phyloP scores from a whole-genome alignment of 2,113 vertebrate genomes.

The Megaceryle maxima region DNA sequence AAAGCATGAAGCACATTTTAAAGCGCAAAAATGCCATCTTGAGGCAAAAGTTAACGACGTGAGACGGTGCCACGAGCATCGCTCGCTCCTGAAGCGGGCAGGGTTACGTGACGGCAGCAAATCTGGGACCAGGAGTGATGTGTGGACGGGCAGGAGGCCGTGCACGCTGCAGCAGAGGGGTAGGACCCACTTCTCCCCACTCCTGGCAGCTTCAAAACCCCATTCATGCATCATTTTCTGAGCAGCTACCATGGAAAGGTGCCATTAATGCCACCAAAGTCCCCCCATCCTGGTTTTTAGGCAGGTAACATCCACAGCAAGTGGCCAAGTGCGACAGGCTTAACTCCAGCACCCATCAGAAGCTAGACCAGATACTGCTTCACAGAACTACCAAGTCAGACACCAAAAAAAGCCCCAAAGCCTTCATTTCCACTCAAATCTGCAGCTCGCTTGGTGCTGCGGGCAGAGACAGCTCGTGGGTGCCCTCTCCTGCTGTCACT shows the following conservation, averaged over 20 bases:
- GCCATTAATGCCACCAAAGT: not conserved
- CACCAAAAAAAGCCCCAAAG: accelerated
- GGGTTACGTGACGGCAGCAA: accelerated
- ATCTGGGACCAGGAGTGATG: accelerated
- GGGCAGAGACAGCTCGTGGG: not conserved
- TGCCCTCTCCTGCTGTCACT: slow-evolving; percentile 38
- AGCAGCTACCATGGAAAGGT: not conserved
- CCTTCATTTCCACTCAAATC: not conserved
- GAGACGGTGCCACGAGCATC: not conserved
- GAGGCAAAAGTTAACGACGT: not conserved
- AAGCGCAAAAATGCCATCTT: slow-evolving; percentile 48
- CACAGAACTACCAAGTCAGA: not conserved
- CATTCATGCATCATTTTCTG: accelerated
- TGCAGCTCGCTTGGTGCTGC: not conserved
- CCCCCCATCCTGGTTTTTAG: accelerated
- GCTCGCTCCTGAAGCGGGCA: not conserved
- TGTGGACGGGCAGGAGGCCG: not conserved
- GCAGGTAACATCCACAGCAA: not conserved
- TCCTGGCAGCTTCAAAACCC: not conserved
- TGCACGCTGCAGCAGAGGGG: accelerated
- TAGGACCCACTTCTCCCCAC: not conserved
- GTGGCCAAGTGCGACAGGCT: accelerated
- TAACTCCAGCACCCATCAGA: not conserved
- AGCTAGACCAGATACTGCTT: accelerated
- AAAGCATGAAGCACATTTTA: not conserved